phyloP scores from a whole-genome alignment of 2,797 vertebrate species.

The Coregonus sp. region DNA sequence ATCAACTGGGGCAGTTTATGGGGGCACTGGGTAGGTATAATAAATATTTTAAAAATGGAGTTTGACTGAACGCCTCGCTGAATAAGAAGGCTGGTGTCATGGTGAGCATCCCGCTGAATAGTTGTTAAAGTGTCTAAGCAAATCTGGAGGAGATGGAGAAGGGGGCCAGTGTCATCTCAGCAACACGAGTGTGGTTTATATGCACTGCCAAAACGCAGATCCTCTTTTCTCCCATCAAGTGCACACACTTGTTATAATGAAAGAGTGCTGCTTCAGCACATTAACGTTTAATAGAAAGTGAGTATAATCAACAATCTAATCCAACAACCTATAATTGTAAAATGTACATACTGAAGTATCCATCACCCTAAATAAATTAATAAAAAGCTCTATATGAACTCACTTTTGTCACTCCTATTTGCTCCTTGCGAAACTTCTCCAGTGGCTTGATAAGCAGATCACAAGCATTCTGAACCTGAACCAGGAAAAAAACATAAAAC shows the following conservation, averaged over 20 bases:
- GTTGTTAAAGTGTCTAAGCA: background rate
- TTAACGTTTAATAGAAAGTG: background rate
- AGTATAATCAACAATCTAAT: slow-evolving; percentile 1
- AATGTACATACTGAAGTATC: background rate
- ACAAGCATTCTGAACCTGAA: slow-evolving; percentile 93
- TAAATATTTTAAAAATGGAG: too few species aligned
- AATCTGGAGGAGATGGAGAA: background rate
- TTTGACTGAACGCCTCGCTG: slow-evolving; percentile 5
- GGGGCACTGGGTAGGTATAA: background rate
- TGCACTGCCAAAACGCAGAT: background rate
- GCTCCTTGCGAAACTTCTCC: slow-evolving; percentile 95
- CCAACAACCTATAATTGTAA: background rate
- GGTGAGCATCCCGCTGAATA: background rate
- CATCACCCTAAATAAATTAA: background rate
- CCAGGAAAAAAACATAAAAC: slow-evolving; percentile 10
- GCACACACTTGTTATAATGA: background rate
- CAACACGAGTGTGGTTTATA: background rate
- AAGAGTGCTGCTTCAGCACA: background rate
- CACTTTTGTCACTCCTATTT: slow-evolving; percentile 95
- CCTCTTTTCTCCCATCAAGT: background rate
- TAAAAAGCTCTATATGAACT: slow-evolving; percentile 33
- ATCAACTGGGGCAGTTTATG: background rate
- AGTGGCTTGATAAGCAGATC: slow-evolving; percentile 94
- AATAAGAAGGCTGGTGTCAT: slow-evolving; percentile 8
- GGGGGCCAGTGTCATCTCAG: too few species aligned